Base-by-base conservation (phyloP, 92 coral and sea anemone species). In the Hydrozoanthus gracilis region DNA sequence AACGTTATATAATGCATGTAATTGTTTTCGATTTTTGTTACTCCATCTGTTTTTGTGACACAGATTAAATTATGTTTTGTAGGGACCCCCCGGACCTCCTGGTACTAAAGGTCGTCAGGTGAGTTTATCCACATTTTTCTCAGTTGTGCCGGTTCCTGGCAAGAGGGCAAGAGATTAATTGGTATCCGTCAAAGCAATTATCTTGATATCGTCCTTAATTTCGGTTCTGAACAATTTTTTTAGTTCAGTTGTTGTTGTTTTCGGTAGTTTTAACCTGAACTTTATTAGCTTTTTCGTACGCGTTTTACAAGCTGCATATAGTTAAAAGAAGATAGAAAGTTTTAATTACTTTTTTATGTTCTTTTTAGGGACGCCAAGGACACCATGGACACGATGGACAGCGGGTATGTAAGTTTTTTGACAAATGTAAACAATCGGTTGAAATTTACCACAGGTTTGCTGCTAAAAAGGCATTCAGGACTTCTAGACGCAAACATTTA, bases 361-460 rank as follows among this genome's bases (percentile, higher is more conserved):
- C 15, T 58, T 12, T 58, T 66, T 16, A 66, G 71, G 71, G 71
- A 12, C 71, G 44, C 17, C 17, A 35, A 16, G 71, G 71, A 16
- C 10, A 17, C 44, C 45, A 66, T 66, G 71, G 71, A 35, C 71
- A 66, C 12, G 71, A 66, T 20, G 71, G 71, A 66, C 71, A 35
- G 27, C 35, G 71, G 71, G 71, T 66, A 66, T 17, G 71, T 4
- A 1, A 44, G 71, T 15, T 14, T 27, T 27, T 27, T 27, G 39
- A 27, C 39, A 27, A 27, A 27, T 27, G 39, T 27, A 27, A 27
- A 27, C 39, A 0, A 27, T 27, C 39, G 2, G 39, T 27, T 27
- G 39, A 27, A 27, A 27, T 27, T 27, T 27, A 27, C 39, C 39
- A 27, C 39, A 27, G 39, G 39, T 27, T 27, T 27, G 2, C 39